Evolutionary conservation across 2,113 vertebrate species (phyloP).

Genomic region (Dasyurus viverrinus): DNA sequence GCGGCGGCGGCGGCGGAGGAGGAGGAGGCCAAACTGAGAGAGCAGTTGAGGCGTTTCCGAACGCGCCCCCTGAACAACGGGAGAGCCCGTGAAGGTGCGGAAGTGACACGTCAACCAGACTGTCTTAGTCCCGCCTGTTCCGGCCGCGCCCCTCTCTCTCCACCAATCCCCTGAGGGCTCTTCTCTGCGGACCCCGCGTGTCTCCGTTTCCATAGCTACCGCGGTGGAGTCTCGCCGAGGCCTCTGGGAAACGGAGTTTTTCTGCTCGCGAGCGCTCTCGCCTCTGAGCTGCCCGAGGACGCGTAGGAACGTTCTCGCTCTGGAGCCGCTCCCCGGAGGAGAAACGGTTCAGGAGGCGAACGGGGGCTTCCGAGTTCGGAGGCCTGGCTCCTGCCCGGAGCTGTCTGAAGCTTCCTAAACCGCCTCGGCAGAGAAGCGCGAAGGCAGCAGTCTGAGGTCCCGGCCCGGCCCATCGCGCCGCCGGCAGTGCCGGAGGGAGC

Average conservation of each 20-base stretch:
- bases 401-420: accelerated
- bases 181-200: background rate
- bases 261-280: background rate
- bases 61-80: background rate
- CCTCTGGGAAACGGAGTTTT: background rate
- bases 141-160: background rate
- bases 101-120: background rate
- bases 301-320: too few relatives aligned
- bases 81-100: background rate
- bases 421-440: background rate
- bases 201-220: background rate
- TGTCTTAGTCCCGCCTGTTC: background rate
- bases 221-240: background rate
- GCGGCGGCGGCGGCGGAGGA: too few relatives aligned
- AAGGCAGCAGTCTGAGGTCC: background rate
- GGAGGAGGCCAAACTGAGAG: background rate
- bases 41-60: background rate
- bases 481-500: too few relatives aligned
- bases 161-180: background rate
- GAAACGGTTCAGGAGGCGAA: background rate
- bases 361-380: background rate
- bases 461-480: too few relatives aligned
- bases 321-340: background rate
- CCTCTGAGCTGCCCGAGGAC: background rate
- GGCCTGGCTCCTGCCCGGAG: background rate